Percentiles rank a stretch among this genome's conserved stretches.
Evolutionary conservation across 2,888 invertebrate species (phyloP).

Genomic region (Melieria omissa): DNA sequence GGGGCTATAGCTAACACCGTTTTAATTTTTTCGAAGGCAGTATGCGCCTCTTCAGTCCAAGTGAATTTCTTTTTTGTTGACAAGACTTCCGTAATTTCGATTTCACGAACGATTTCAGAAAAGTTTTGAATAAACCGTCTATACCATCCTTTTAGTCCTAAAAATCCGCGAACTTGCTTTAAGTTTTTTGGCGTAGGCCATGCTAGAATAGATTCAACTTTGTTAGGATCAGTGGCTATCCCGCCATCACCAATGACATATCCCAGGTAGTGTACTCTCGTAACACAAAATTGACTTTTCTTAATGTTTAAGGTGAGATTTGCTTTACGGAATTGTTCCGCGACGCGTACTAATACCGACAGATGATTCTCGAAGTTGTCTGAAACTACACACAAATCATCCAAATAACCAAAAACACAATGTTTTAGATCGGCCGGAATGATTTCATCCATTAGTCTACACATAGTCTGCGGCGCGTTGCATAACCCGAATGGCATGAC

Average conservation of each 20-base stretch:
- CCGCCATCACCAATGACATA: conserved; percentile 39
- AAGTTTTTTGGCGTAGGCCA: conserved; percentile 42
- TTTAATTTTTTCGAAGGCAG: too few relatives aligned
- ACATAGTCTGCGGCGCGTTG: conserved; percentile 1
- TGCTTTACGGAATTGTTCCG: conserved; percentile 16
- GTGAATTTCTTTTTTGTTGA: too few relatives aligned
- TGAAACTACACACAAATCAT: conserved; percentile 6
- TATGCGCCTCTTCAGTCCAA: too few relatives aligned
- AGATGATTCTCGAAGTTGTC: conserved; percentile 5
- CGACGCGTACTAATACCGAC: conserved; percentile 7
- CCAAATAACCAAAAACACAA: conserved; percentile 1
- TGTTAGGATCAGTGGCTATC: conserved; percentile 35
- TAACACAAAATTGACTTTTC: conserved; percentile 43
- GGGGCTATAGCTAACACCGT: too few relatives aligned
- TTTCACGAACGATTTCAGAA: background rate
- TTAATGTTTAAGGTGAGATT: conserved; percentile 38
- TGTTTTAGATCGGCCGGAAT: background rate
- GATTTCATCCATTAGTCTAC: conserved; percentile 4
- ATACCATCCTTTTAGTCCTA: conserved; percentile 47
- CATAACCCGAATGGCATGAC: conserved; percentile 3
- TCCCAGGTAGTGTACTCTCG: conserved; percentile 35
- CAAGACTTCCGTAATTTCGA: too few relatives aligned
- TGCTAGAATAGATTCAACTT: conserved; percentile 31
- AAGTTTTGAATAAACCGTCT: conserved; percentile 44
- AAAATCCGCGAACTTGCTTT: conserved; percentile 44